Base-by-base conservation (phyloP, 2,888 invertebrate species). In the Chrysomela aeneicollis region DNA sequence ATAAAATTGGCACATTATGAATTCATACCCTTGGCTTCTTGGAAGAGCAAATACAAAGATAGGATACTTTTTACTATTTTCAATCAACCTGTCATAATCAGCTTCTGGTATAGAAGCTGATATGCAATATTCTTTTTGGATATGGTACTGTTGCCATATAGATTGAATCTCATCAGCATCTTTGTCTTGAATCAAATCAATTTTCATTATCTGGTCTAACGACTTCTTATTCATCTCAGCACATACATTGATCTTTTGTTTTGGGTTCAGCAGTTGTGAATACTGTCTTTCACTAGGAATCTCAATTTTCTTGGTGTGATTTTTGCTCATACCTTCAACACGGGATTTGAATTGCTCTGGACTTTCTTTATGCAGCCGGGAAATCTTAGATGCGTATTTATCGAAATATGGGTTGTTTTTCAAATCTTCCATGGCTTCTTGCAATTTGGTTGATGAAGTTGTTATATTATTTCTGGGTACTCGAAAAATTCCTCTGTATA, bases 101-200 rank as follows among this genome's bases (percentile, higher is more conserved):
- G 86, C 82, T 0, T 81, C 73, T 0, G 91, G 89, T 67, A 95
- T 87, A 0, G 88, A 87, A 0, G 93, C 94, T 8, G 90, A 89
- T 73, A 95, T 88, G 54, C 73, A 74, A 30, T 69, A 68, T 75
- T 92, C 90, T 80, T 93, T 93, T 6, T 87, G 85, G 69, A 89
- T 88, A 77, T 94, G 93, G 80, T 94, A 94, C 75, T 91, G 87
- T 58, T 88, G 85, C 95, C 95, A 95, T 70, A 95, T 92, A 57
- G 83, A 77, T 72, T 87, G 84, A 35, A 95, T 90, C 80, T 94
- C 94, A 30, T 88, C 86, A 15, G 87, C 85, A 63, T 83, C 84
- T 81, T 93, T 92, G 73, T 92, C 88, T 72, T 85, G 80, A 0
- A 95, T 86, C 63, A 94, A 84, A 12, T 94, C 92, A 35, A 90